These are phyloP conservation scores for Thomomys bottae DNA, from an alignment of 2,113 vertebrate genomes.

Conservation along the genomic window DNA sequence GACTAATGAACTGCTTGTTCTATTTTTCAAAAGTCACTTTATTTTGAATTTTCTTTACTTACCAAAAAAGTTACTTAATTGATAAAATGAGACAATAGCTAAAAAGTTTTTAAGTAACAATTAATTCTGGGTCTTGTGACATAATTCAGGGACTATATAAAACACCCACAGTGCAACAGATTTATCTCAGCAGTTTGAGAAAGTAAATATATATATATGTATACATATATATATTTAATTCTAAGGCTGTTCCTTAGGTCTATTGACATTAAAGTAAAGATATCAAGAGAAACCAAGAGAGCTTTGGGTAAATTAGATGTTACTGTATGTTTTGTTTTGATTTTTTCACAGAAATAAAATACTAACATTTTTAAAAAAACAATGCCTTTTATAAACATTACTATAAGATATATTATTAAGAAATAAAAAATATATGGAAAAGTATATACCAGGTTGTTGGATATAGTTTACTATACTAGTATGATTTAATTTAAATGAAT, in stretches of 20 bases:
- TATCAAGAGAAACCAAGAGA: not conserved
- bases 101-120: not conserved
- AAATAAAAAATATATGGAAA: too few relatives aligned
- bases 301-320: not conserved
- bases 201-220: too few relatives aligned
- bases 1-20: not conserved
- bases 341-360: not conserved
- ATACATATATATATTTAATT: not conserved
- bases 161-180: not conserved
- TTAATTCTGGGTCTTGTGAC: not conserved
- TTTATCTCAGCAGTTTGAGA: not conserved
- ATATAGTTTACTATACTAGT: not conserved
- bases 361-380: not conserved
- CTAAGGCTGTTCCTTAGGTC: not conserved
- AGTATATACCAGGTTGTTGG: not conserved
- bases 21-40: not conserved
- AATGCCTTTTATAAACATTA: not conserved
- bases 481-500: conserved; percentile 34
- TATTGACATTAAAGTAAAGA: not conserved
- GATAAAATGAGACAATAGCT: not conserved
- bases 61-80: not conserved
- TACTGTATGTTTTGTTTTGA: not conserved
- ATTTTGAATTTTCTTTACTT: not conserved
- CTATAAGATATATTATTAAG: not conserved
- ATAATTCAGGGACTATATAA: not conserved